Percentiles rank a stretch among this genome's conserved stretches.
These are phyloP conservation scores for Neoitamus cyanurus DNA, from an alignment of 2,888 invertebrate species.

Conservation along the genomic window DNA sequence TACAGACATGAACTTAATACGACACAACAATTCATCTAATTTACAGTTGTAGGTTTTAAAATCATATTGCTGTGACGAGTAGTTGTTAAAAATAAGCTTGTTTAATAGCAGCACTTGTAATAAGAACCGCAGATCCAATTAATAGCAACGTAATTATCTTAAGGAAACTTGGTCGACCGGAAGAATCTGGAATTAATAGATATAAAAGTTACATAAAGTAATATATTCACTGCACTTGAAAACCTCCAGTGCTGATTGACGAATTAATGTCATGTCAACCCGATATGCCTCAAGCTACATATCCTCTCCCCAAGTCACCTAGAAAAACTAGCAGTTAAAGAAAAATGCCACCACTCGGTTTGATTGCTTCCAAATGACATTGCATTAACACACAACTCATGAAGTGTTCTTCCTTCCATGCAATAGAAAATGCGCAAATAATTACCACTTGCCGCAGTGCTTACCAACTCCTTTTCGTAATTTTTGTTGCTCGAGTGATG, in stretches of 20 bases:
- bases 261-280: not conserved
- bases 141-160: slow-evolving; percentile 65
- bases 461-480: not conserved
- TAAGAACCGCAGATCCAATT: slow-evolving; percentile 64
- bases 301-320: not conserved
- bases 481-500: not conserved
- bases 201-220: no score
- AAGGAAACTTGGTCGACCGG: slow-evolving; percentile 66
- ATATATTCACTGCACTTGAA: no score
- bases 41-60: not conserved
- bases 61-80: not conserved
- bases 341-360: not conserved
- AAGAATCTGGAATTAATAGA: slow-evolving; percentile 62
- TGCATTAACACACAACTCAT: not conserved
- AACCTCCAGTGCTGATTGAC: not conserved
- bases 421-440: slow-evolving; percentile 32
- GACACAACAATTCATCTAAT: not conserved
- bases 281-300: not conserved
- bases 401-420: not conserved
- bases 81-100: slow-evolving; percentile 59
- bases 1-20: not conserved
- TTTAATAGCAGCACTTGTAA: slow-evolving; percentile 65
- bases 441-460: slow-evolving; percentile 8
- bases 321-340: not conserved
- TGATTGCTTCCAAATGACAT: not conserved